Base-by-base conservation (phyloP, 2,797 vertebrate genomes). In the Garrulus glandarius region DNA sequence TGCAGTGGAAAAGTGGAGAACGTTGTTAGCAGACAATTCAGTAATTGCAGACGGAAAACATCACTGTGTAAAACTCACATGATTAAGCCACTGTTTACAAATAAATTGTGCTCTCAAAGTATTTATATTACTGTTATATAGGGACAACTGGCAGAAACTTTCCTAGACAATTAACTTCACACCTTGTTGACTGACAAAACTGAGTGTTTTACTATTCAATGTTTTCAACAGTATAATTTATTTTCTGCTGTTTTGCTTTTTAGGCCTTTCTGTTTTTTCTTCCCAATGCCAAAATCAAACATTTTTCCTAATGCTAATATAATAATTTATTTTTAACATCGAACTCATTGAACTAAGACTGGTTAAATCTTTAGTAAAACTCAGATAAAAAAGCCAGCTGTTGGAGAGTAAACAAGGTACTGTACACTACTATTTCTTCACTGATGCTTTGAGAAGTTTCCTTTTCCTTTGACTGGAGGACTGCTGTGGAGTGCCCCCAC, bases 331-430 rank as follows among this genome's bases (percentile, higher is more conserved):
- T 80, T 84, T 79, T 65, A 59, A 1, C 27, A 43, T 27, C 37
- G 6, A 64, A 56, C 24, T 57, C 2, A 37, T 16, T 72, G 26
- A 72, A 64, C 36, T 76, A 1, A 1, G 19, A 46, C 5, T 22
- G 15, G 2, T 52, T 80, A 26, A 78, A 53, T 14, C 15, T 75
- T 64, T 24, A 26, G 9, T n/a, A 89, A 87, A 87, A 44, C 11
- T 4, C 3, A 24, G 11, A 11, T 24, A 39, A 60, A 60, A 64
- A 2, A 0, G 1, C 2, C 13, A 43, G 4, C 19, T 19, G 11
- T 27, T 55, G 60, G 15, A 64, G 6, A 27, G 4, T 9, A 32
- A 8, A 22, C 10, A 2, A 70, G 9, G 12, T 64, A 43, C 27
- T 67, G 10, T 21, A 46, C 10, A 15, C 2, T 22, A 26, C 5